Evolutionary conservation across 2,113 vertebrate genomes (phyloP), one percentile per base, ranked within the genome.

Genomic region (Notarius quadriscutis): DNA sequence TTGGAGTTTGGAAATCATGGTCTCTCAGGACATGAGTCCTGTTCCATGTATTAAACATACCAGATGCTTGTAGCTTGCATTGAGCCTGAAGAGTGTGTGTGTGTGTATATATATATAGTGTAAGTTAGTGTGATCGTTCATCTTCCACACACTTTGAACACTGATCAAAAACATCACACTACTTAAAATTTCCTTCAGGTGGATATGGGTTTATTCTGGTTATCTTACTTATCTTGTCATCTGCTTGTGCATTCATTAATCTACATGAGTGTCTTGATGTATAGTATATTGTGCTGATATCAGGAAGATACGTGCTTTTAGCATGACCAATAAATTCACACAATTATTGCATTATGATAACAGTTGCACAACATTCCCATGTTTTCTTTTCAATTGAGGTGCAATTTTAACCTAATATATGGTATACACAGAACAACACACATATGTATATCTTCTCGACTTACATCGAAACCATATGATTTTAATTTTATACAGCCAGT

Each of bases 1-100:
- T 57, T 72, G 83, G 58, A 84, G 87, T 87, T 88, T 87, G 83
- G 89, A 88, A 90, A 87, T 81, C 75, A 30, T 67, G 72, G 77
- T 89, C 89, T 87, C 86, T 50, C n/a, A 86, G 74, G 89, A 85
- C 86, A 22, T 48, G 71, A 90, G 83, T 69, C 60, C 87, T 83
- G 87, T 89, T 87, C 83, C 89, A 89, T 65, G 72, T 63, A 69
- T 81, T 87, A 87, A 87, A 65, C 72, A 86, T 86, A 83, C 87
- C 83, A 89, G 62, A 84, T 55, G 60, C 65, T 87, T 87, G 82
- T 84, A 41, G 82, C 83, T 25, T 25, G 67, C 2, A 30, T 58
- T n/a, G 9, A 22, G 27, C 34, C 27, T 20, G 18, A 41, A 81
- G 55, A 41, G 55, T 17, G 41, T 41, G 30, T 30, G 30, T 30